Evolutionary conservation across 2,113 vertebrate species (phyloP), one percentile per base, ranked within the genome.

Genomic region (Ursus arctos): DNA sequence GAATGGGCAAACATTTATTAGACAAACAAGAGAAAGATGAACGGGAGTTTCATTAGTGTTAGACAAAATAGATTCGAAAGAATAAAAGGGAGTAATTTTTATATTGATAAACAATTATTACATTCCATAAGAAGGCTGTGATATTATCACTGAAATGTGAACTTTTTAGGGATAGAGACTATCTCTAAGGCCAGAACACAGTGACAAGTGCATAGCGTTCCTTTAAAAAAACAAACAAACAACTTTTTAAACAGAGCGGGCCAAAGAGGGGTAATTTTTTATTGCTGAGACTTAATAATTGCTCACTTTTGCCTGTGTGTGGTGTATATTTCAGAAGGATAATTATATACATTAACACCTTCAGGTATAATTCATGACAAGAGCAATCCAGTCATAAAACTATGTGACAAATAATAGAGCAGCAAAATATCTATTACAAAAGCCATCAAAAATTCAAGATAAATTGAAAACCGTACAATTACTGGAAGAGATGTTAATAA

Each of bases 361-460:
- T 72, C 2, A 71, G 24, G 21, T 49, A n/a, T 65, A 81, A 59
- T 86, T 84, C 21, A 26, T 88, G 57, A 88, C 16, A 7, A 91
- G 61, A n/a, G 40, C 1, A 26, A 31, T 69, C 19, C 22, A 63
- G 47, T 82, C 49, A 59, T 81, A 47, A 95, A 89, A 72, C 16
- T 84, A n/a, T 59, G n/a, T 59, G 77, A 53, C 36, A 59, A 91
- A 81, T 57, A 67, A 57, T 57, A 86, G 12, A 57, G 28, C 6
- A 85, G 11, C 61, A 80, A 91, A 95, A 53, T 93, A 59, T 65
- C 86, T 89, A 67, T 81, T 24, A 71, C 13, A 71, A 94, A 94
- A 84, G 8, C 31, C 57, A 72, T 72, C 0, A 1, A 22, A 84
- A 77, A 84, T 28, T 26, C 59, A 40, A 59, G 77, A 19, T 94